Base-by-base conservation (phyloP, 1,140 invertebrate species). In the Ctenoplectra terminalis region DNA sequence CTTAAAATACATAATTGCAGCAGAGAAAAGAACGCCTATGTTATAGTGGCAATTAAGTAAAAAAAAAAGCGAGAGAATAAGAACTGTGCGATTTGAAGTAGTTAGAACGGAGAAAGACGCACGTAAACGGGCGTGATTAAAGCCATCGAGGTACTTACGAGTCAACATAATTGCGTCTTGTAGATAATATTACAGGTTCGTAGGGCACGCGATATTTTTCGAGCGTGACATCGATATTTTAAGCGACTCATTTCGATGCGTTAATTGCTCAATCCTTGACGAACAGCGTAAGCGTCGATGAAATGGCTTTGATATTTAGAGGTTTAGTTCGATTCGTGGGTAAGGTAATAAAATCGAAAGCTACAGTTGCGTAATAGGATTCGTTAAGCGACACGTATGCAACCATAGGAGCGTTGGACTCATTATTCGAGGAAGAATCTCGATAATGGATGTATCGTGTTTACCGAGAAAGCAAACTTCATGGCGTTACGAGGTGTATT, bases 91-190 rank as follows among this genome's bases (percentile, higher is more conserved):
- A 67, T 46, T 66, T 31, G 40, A 3, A 46, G 2, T 46, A 67
- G 67, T 26, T 76, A 54, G 4, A 6, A 1, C 23, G 23, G 74
- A 67, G 63, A 76, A 76, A 76, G 63, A 50, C 37, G 37, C 5
- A 26, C 11, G 34, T 43, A 20, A 54, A 73, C 26, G 13, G 7
- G 1, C 31, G 15, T 2, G 23, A 23, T 48, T 26, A 17, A 17
- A 26, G n/a, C n/a, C n/a, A n/a, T n/a, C n/a, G n/a, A n/a, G n/a
- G n/a, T n/a, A n/a, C n/a, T n/a, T 40, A 40, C 40, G 40, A 5
- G 40, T 40, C 40, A 40, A 40, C 40, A 58, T 11, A 15, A 31
- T 31, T 9, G 26, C 31, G 17, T 52, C 0, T 23, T 52, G 23
- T 52, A 23, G 2, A 23, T n/a, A n/a, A n/a, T n/a, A n/a, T n/a